phyloP scores from a whole-genome alignment of 2,888 invertebrate genomes.

The Urechis unicinctus region DNA sequence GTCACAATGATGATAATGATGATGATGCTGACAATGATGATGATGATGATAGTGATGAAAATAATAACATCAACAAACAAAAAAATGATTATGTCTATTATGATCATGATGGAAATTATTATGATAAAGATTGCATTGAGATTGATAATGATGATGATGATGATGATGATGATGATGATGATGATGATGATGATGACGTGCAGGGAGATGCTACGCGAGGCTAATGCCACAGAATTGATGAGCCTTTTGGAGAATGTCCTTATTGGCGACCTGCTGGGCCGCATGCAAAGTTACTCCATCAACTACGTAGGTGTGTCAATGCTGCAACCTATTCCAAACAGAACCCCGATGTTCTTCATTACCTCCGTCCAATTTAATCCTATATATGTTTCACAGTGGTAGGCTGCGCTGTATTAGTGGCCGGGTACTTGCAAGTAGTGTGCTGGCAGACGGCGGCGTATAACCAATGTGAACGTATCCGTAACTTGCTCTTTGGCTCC shows the following conservation, averaged over 20 bases:
- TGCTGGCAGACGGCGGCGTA: conserved; percentile 10
- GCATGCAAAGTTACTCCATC: background rate
- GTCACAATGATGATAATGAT: too few species aligned
- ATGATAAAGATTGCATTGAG: too few species aligned
- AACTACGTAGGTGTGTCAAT: background rate
- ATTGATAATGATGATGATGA: too few species aligned
- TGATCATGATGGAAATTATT: too few species aligned
- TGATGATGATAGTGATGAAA: too few species aligned
- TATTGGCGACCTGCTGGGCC: background rate
- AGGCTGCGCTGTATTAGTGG: conserved; percentile 5
- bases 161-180: too few species aligned
- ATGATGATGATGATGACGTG: too few species aligned
- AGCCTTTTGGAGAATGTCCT: background rate
- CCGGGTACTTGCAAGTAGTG: conserved; percentile 6
- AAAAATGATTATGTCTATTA: too few species aligned
- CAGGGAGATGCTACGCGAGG: background rate
- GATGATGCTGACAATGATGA: too few species aligned
- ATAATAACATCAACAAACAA: too few species aligned
- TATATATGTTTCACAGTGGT: background rate
- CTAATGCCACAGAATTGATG: background rate
- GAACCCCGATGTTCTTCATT: background rate
- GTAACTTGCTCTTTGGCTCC: conserved; percentile 3
- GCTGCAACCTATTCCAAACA: too few species aligned
- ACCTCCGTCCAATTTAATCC: background rate
- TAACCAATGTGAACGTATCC: conserved; percentile 3